Evolutionary conservation across 2,113 vertebrate genomes (phyloP).

Genomic region (Atractosteus spatula): DNA sequence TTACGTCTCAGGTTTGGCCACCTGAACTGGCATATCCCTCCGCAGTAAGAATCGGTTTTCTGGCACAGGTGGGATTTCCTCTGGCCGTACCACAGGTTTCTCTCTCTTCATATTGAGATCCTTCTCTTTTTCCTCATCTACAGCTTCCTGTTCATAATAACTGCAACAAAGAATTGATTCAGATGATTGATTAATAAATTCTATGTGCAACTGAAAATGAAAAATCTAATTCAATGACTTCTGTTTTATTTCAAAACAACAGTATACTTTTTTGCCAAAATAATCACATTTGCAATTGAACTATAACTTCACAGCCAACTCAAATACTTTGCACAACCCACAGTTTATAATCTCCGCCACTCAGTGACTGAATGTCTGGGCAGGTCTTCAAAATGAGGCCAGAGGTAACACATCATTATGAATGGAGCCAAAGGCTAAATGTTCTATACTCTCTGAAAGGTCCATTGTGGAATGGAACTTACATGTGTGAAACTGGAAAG

Average conservation of each 20-base stretch:
- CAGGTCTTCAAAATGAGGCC: neutral
- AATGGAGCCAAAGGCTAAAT: neutral
- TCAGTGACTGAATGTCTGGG: too few species aligned
- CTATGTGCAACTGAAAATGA: too few species aligned
- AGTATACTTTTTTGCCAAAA: too few species aligned
- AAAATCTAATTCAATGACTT: too few species aligned
- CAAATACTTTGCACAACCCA: too few species aligned
- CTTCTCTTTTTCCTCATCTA: constrained; percentile 57
- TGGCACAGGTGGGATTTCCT: constrained; percentile 95
- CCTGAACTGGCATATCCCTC: constrained; percentile 75
- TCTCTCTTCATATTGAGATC: constrained; percentile 79
- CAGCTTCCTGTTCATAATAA: constrained; percentile 61
- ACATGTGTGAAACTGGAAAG: neutral
- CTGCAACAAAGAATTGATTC: constrained; percentile 39
- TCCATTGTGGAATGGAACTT: too few species aligned
- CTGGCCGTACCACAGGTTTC: constrained; percentile 89
- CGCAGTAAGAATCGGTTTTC: constrained; percentile 94
- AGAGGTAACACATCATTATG: neutral
- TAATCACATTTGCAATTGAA: too few species aligned
- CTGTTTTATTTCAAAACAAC: too few species aligned
- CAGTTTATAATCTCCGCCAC: too few species aligned
- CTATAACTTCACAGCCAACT: too few species aligned
- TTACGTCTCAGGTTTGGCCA: constrained; percentile 75
- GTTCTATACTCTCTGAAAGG: neutral
- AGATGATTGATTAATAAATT: too few species aligned